Base-by-base conservation (phyloP, 2,797 vertebrate genomes). In the Cynopterus sphinx region DNA sequence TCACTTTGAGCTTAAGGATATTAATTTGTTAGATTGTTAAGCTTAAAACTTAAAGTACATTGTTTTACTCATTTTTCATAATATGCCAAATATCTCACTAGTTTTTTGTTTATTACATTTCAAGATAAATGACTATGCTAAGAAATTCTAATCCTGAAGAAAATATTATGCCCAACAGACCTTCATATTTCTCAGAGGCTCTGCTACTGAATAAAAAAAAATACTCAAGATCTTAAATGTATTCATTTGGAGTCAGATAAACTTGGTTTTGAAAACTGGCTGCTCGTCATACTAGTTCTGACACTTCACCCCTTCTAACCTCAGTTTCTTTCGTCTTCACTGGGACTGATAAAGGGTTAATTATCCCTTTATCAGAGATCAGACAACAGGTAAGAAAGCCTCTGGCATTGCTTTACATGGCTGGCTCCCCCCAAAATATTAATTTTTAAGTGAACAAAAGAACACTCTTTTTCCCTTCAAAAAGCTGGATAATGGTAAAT, bases 71-170 rank as follows among this genome's bases (percentile, higher is more conserved):
- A 3, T 82, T 91, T 94, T 78, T 22, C 2, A 16, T 73, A 12
- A 88, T 79, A 85, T 53, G 61, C 26, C 31, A 96, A 88, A 59
- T 2, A 51, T 5, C 9, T 26, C 33, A 15, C 16, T 74, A 22
- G 28, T n/a, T 86, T 95, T 91, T 63, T 83, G 75, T 78, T 90
- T 81, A 36, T 92, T 71, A 63, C 65, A 73, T 51, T 65, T 78
- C 74, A 73, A 53, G 41, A 9, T 78, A 51, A 55, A n/a, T 88
- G 57, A 68, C 33, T 21, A 13, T 61, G 59, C 22, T 93, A 59
- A 82, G 90, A 71, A 85, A 63, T 39, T 79, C 59, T 39, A 46
- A 63, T 55, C 15, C 43, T 49, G 13, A 82, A 63, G 11, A 77
- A 16, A 3, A 2, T 39, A 65, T 31, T 78, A 9, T 53, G 19